These are phyloP conservation scores for Psephotus haematonotus DNA, from an alignment of 2,113 vertebrate genomes.

Conservation along the genomic window DNA sequence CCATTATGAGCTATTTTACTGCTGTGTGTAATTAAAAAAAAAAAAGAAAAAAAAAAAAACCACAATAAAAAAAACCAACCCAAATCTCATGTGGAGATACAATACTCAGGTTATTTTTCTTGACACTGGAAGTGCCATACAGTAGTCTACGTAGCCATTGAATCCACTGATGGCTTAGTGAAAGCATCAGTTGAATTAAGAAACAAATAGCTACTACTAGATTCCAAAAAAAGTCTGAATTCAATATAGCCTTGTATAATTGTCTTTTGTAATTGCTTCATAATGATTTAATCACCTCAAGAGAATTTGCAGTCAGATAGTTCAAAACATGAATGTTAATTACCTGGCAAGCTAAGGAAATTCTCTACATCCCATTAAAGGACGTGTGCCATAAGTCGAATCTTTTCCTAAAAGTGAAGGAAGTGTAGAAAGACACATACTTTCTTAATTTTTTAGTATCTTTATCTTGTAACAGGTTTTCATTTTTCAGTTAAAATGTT, in stretches of 20 bases:
- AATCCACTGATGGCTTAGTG: neutral
- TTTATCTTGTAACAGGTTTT: neutral
- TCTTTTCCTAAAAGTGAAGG: neutral
- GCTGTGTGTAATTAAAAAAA: neutral
- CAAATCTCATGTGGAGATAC: neutral
- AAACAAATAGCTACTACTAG: neutral
- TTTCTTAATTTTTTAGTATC: neutral
- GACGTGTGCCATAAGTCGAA: neutral
- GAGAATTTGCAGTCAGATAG: neutral
- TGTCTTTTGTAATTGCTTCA: neutral
- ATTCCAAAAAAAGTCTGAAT: neutral
- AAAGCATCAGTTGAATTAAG: neutral
- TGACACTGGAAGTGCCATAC: neutral
- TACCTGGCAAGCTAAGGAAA: neutral
- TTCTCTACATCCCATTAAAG: neutral
- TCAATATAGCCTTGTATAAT: neutral
- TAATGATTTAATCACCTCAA: neutral
- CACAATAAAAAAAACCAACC: neutral
- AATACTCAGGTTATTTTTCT: neutral
- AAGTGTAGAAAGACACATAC: neutral
- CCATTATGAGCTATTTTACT: neutral
- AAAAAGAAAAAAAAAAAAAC: no score
- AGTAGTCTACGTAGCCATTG: neutral
- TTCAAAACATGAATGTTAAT: neutral
- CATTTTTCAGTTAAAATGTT: neutral